phyloP scores from a whole-genome alignment of 35 echinoderm and acorn worm species.

The Anneissia japonica region DNA sequence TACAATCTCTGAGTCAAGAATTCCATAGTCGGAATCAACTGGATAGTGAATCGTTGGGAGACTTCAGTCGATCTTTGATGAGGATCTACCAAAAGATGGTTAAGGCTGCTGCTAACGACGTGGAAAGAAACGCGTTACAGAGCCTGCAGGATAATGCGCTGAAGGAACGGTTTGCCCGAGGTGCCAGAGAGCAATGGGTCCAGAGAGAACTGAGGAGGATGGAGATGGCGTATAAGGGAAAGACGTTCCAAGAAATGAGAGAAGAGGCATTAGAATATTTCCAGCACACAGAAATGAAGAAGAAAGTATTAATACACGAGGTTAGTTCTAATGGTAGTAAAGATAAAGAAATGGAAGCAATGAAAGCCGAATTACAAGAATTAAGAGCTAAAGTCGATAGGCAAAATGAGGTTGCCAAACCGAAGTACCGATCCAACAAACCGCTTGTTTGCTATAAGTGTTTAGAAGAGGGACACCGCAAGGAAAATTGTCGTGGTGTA shows the following conservation, averaged over 20 bases:
- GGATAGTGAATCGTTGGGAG: slow-evolving; percentile 23
- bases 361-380: no score
- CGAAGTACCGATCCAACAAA: no score
- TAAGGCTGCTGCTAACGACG: neutral
- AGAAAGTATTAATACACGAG: slow-evolving; percentile 12
- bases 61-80: slow-evolving; percentile 35
- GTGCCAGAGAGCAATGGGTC: slow-evolving; percentile 34
- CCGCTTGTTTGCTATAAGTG: no score
- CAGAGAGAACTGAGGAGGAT: slow-evolving; percentile 33
- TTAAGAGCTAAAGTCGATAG: no score
- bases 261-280: slow-evolving; percentile 33
- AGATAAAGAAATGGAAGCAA: no score
- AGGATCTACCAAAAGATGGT: slow-evolving; percentile 36
- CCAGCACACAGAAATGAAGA: slow-evolving; percentile 5
- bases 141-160: slow-evolving; percentile 27
- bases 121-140: slow-evolving; percentile 20
- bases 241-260: slow-evolving; percentile 32
- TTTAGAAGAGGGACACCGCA: no score
- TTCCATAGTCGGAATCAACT: slow-evolving; percentile 36
- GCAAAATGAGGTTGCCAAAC: no score
- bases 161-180: slow-evolving; percentile 14
- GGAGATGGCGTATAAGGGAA: slow-evolving; percentile 1
- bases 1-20: slow-evolving; percentile 9
- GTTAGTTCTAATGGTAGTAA: neutral
- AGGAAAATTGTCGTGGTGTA: no score